These are phyloP conservation scores for Brachyalestes nurse DNA, from an alignment of 2,797 vertebrate species.

Conservation along the genomic window DNA sequence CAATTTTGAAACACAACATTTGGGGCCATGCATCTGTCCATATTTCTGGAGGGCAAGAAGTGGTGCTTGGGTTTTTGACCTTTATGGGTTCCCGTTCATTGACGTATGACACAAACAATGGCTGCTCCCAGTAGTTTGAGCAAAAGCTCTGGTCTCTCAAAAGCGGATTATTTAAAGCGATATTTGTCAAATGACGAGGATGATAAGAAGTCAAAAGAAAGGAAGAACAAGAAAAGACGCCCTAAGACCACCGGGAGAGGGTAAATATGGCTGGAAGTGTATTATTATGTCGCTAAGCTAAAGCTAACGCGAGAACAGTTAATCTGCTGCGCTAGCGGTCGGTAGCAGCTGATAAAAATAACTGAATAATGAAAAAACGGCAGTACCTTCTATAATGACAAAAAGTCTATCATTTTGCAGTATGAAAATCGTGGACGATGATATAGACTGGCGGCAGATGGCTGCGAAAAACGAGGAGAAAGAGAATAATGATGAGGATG, in stretches of 20 bases:
- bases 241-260: conserved; percentile 67
- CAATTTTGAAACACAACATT: too few species aligned
- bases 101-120: conserved; percentile 68
- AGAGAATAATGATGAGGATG: conserved; percentile 79
- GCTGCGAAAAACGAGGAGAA: conserved; percentile 65
- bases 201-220: conserved; percentile 68
- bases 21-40: too few species aligned
- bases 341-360: background rate
- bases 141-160: conserved; percentile 68
- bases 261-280: conserved; percentile 56
- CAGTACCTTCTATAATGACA: background rate
- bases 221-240: conserved; percentile 76
- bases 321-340: background rate
- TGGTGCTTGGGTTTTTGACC: conserved; percentile 53
- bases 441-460: conserved; percentile 85
- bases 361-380: background rate
- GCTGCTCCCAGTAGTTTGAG: conserved; percentile 64
- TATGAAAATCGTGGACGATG: conserved; percentile 92
- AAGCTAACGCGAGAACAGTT: background rate
- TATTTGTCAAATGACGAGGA: conserved; percentile 75
- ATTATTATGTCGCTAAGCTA: background rate
- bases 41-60: too few species aligned
- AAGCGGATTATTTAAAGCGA: conserved; percentile 80
- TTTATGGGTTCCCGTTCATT: conserved; percentile 58
- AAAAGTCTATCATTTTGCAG: conserved; percentile 63